Percentiles rank a stretch among this genome's conserved stretches.
Evolutionary conservation across 2,797 vertebrate species (phyloP).

Genomic region (Schizothorax lantsangensis): DNA sequence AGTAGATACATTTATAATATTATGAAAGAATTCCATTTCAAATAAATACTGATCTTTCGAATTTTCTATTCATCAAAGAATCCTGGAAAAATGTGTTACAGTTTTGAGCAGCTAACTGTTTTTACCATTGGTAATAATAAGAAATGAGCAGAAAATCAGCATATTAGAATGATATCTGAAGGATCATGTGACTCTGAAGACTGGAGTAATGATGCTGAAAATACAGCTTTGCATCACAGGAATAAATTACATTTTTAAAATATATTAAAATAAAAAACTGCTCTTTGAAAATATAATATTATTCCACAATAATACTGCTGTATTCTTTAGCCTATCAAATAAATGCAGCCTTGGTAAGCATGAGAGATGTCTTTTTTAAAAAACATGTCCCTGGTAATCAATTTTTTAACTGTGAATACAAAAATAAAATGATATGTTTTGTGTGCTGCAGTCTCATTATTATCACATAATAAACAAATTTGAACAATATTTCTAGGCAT

Average conservation of each 20-base stretch:
- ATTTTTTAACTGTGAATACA: background rate
- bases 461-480: background rate
- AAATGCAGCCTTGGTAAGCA: background rate
- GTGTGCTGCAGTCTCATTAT: background rate
- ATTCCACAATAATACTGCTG: background rate
- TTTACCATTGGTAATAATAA: background rate
- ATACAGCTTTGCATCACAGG: background rate
- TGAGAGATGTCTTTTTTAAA: background rate
- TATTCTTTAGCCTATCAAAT: background rate
- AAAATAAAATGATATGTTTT: background rate
- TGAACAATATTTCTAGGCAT: background rate
- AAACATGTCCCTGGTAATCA: background rate
- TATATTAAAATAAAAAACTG: background rate
- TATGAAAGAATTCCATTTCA: background rate
- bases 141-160: background rate
- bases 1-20: background rate
- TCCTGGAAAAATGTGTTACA: background rate
- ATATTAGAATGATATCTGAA: background rate
- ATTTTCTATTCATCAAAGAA: background rate
- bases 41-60: background rate
- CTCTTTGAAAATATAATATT: background rate
- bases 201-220: background rate
- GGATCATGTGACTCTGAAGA: background rate
- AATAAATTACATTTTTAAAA: background rate
- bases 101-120: background rate